Base-by-base conservation (phyloP, 1,140 invertebrate genomes). In the Brachionus sp. region DNA sequence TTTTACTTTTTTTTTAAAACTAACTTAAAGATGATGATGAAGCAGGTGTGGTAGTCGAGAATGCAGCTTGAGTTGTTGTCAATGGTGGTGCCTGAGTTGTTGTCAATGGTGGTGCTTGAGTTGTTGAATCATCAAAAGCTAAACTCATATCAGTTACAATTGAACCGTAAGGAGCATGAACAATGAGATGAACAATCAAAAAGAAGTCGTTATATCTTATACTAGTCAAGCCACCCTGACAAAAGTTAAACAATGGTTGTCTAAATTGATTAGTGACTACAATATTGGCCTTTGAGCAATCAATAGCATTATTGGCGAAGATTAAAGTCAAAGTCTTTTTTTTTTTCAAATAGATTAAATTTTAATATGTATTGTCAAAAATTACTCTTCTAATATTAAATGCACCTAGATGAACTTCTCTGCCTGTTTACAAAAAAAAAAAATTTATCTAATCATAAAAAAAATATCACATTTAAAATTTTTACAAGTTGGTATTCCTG, bases 21-120 rank as follows among this genome's bases (percentile, higher is more conserved):
- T 46, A 57, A 75, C 42, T 75, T 19, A 46, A 12, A 13, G 37
- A 46, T 12, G 23, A 37, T 37, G 66, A n/a, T 70, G 70, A 7
- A 12, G 19, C 33, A 7, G 66, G 2, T 39, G 66, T 10, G 66
- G 29, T 13, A 16, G 13, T 9, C 12, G 7, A 66, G 64, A 29
- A 5, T n/a, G n/a, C n/a, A n/a, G n/a, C n/a, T n/a, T n/a, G n/a
- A n/a, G 66, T 70, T 12, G 66, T 70, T 37, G 66, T 53, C 62
- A 29, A 46, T 75, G 70, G 70, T 35, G 70, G 70, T 12, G 39
- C 39, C 46, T 75, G 37, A 46, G 70, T 75, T 75, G 70, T 23
- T 46, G 68, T 29, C 25, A 16, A 29, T 66, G 62, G 62, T 66
- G 62, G 62, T 10, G 62, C 9, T 66, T 25, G 35, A 19, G 16